These are phyloP conservation scores for Amphipoea lucens DNA, from an alignment of 2,888 invertebrate species.

Conservation along the genomic window DNA sequence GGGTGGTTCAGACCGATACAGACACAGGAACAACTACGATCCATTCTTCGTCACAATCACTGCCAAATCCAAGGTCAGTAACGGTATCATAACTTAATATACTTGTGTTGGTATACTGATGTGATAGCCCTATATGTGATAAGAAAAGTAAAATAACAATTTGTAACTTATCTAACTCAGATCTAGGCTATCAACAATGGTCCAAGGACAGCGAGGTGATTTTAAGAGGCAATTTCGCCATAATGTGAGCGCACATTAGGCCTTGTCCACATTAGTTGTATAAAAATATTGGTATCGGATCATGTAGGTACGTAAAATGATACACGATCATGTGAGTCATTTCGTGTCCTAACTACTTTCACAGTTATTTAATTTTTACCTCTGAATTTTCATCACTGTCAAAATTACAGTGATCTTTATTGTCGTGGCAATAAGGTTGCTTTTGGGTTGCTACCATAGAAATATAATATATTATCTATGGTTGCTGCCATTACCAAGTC, in stretches of 20 bases:
- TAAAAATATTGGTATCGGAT: neutral
- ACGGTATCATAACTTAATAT: neutral
- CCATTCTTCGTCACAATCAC: constrained; percentile 85
- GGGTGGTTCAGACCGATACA: constrained; percentile 83
- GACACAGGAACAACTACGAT: constrained; percentile 85
- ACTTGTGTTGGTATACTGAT: constrained; percentile 16
- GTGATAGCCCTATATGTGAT: constrained; percentile 17
- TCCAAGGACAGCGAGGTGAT: constrained; percentile 28
- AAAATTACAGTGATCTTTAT: too few relatives aligned
- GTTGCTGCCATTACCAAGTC: too few relatives aligned
- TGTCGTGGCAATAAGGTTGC: too few relatives aligned
- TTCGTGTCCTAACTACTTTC: neutral
- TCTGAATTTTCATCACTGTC: too few relatives aligned
- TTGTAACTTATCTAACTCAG: constrained; percentile 15
- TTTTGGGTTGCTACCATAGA: too few relatives aligned
- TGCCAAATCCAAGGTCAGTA: constrained; percentile 79
- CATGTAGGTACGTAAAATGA: neutral
- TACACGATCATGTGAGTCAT: neutral
- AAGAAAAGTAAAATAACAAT: constrained; percentile 5
- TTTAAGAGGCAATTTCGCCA: constrained; percentile 11
- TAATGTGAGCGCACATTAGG: neutral
- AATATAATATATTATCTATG: too few relatives aligned
- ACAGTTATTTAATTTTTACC: too few relatives aligned
- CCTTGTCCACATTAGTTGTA: neutral
- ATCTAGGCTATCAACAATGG: constrained; percentile 46